A percentile compares a stretch with the other conserved stretches of the same genome.
Evolutionary conservation across 2,888 invertebrate genomes (phyloP).

Genomic region (Dimorphilus gyrociliatus): DNA sequence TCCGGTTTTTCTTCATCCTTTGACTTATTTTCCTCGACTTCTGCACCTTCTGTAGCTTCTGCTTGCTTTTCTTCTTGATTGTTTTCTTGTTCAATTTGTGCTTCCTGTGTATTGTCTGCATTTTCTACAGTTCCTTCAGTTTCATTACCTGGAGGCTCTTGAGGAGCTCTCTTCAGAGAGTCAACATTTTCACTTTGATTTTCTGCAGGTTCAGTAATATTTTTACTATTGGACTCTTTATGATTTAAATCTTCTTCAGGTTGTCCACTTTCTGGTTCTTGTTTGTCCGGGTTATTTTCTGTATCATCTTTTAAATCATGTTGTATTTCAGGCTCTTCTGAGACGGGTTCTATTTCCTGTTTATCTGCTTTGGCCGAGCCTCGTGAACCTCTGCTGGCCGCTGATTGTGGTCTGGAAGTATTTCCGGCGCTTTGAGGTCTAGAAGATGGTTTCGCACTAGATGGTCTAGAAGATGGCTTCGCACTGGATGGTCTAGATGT

Average conservation of each 20-base stretch:
- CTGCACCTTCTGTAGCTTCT: conserved; percentile 3
- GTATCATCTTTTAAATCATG: conserved; percentile 1
- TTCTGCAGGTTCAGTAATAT: conserved; percentile 1
- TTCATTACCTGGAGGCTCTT: conserved; percentile 5
- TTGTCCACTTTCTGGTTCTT: conserved; percentile 3
- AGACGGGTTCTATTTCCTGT: conserved; percentile 4
- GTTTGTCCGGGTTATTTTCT: background rate
- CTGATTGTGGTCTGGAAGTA: conserved; percentile 4
- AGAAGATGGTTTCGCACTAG: too few relatives aligned
- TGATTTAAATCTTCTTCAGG: conserved; percentile 2
- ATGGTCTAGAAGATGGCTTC: too few relatives aligned
- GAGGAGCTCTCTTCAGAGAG: conserved; percentile 9
- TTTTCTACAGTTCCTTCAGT: conserved; percentile 5
- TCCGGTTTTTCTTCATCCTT: conserved; percentile 4
- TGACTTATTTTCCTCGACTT: conserved; percentile 3
- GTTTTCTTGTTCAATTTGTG: conserved; percentile 1
- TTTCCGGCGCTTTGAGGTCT: conserved; percentile 3
- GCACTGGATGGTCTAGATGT: too few relatives aligned
- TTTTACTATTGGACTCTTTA: background rate
- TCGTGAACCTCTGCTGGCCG: conserved; percentile 4
- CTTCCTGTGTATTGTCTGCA: conserved; percentile 6
- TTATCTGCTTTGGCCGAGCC: conserved; percentile 7
- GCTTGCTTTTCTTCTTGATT: too few relatives aligned
- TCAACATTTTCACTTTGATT: conserved; percentile 5
- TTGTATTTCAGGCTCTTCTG: conserved; percentile 1